Evolutionary conservation across 2,113 vertebrate genomes (phyloP), one percentile per base, ranked within the genome.

Genomic region (Rhabdornis inornatus): DNA sequence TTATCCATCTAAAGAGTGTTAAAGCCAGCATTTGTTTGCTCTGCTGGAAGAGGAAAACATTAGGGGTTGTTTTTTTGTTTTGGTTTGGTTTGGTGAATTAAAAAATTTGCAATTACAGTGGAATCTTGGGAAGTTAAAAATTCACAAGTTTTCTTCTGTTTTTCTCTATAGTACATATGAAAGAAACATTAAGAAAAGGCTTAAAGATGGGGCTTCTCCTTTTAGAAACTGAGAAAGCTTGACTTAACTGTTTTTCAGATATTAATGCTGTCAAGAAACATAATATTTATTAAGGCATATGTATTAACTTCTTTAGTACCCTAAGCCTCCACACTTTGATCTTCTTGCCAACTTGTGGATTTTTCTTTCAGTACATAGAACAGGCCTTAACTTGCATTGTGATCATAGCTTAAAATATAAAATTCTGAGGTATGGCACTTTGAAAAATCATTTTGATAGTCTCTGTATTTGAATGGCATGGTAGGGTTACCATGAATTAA

Each of bases 401-500:
- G 64, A 31, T 80, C 83, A 93, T 92, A 81, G 92, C 93, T 92
- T 97, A 71, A 87, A 70, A 78, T 79, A 42, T 20, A 66, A 93
- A 94, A 68, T 83, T 95, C 95, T 95, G 93, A 96, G 92, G 89
- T 94, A 94, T 35, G 79, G 97, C 90, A 92, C 85, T 80, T 97
- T 96, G 94, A 96, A 96, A 95, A 87, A 56, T 93, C 75, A 85
- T 96, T 97, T 97, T 97, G 90, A 63, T 96, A 89, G 96, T 97
- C 89, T 95, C 79, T 97, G 95, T 97, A 79, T 96, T 97, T 95
- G 95, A 97, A 95, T 90, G 95, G 91, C 95, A 94, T 91, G 88
- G 91, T 93, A 71, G 70, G 33, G 66, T 95, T 97, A 88, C 68
- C 96, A 97, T 97, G 94, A 90, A 77, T 95, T 97, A 96, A 92